Evolutionary conservation across 2,888 invertebrate genomes (phyloP), one percentile per base, ranked within the genome.

Genomic region (Dastarcus helophoroides): DNA sequence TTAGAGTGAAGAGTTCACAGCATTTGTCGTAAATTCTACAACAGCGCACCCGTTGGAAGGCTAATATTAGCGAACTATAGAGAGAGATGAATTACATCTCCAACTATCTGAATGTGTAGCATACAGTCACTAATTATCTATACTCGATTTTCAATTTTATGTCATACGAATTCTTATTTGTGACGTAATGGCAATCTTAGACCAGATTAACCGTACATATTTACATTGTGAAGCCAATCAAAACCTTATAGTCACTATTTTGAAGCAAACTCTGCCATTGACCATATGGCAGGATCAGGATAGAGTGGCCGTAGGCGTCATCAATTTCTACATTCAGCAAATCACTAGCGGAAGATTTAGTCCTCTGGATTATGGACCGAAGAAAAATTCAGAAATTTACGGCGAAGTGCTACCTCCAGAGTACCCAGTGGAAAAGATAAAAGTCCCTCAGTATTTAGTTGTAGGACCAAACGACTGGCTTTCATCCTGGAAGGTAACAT

Each of bases 361-460:
- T 8, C 66, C 70, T 26, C 77, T 69, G 43, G 65, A 70, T 48
- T 66, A 67, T 39, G 70, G 69, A 43, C 3, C 25, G 0, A 22
- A 62, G 4, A 42, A 36, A 10, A 69, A 69, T 41, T 54, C 54
- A 34, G 42, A 40, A 2, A 47, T 39, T 5, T 69, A 69, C 34
- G 65, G 66, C 2, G 56, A 54, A 1, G 51, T 54, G 9, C 56
- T 41, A 14, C 68, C 69, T 1, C 65, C 67, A 1, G 48, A 53
- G 11, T 68, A 68, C 32, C 47, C 64, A 41, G 22, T 67, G 6
- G 42, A 53, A 2, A 56, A 50, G 11, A 53, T 67, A 8, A 47
- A 45, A 2, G 48, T 56, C 2, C 65, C 67, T 0, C 43, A 66
- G 16, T 13, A 25, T 3, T 34, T 34, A 6, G 22, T 30, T 17